Conservation (phyloP, 2,888 invertebrate species). For the Sepioteuthis lessoniana region DNA sequence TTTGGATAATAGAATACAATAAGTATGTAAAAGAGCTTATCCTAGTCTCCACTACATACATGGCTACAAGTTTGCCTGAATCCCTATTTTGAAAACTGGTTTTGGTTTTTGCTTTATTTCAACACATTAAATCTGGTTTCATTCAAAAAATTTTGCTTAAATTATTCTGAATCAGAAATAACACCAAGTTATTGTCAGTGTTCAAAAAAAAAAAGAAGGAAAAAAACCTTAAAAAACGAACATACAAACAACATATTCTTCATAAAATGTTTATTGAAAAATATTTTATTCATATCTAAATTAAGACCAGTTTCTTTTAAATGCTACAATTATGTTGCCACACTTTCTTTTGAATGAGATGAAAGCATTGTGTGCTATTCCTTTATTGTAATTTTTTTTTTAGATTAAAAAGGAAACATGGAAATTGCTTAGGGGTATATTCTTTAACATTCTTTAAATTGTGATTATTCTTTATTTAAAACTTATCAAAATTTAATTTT, state of each 20-base stretch:
- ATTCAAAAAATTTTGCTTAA: neutral
- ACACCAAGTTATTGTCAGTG: neutral
- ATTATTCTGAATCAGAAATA: neutral
- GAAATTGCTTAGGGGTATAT: neutral
- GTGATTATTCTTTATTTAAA: constrained; percentile 17
- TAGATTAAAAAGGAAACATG: neutral
- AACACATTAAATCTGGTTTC: neutral
- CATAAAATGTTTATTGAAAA: neutral
- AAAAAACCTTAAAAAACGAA: too few relatives aligned
- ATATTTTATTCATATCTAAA: neutral
- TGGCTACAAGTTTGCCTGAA: neutral
- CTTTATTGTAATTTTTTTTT: neutral
- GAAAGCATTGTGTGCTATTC: neutral
- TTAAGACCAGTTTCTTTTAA: constrained; percentile 4
- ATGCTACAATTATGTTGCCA: neutral
- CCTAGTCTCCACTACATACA: too few relatives aligned
- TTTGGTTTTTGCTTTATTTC: neutral
- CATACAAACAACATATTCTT: neutral
- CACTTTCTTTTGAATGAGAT: neutral
- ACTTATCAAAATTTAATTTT: too few relatives aligned
- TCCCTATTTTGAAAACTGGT: neutral
- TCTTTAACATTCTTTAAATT: neutral
- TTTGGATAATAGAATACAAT: too few relatives aligned
- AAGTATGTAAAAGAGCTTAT: too few relatives aligned
- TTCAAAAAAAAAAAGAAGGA: too few relatives aligned